Evolutionary conservation across 1,140 invertebrate species (phyloP), one percentile per base, ranked within the genome.

Genomic region (Helicoverpa zea): DNA sequence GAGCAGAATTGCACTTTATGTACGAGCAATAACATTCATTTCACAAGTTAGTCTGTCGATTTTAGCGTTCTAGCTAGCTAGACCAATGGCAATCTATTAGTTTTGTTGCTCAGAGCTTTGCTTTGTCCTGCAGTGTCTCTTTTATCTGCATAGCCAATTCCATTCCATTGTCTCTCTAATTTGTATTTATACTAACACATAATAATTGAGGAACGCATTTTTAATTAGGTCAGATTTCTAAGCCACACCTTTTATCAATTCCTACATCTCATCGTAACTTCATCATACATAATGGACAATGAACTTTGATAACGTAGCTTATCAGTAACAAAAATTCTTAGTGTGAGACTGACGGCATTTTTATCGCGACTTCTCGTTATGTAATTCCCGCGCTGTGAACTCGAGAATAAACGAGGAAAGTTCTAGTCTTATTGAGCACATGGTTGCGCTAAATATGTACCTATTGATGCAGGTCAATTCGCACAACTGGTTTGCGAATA

Each of bases 361-460:
- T 73, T 73, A 73, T 58, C 66, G 47, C 18, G 29, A 7, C 43
- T 30, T 54, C 70, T 35, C 2, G 52, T 73, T 73, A 73, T 58
- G 70, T 73, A 73, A 73, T 73, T 5, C 7, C 43, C 56, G 35
- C 51, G 23, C 23, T 56, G 0, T 43, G 18, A 35, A 13, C 52
- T 73, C 52, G n/a, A 54, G 51, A 56, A 35, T 30, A 52, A 35
- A 10, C 70, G 52, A 58, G 29, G 70, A 73, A 73, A 56, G 14
- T 73, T 73, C 70, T 58, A 16, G 29, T 30, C 10, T 3, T 56
- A n/a, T 18, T 58, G 70, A 73, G 70, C 70, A 73, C 70, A 12
- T 73, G 52, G 18, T 51, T 16, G 30, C 5, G 13, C 49, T 54
- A 52, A 29, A 73, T n/a, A 43, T 68, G 23, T 23, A 23, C 23